These are phyloP conservation scores for Micromesistius poutassou DNA, from an alignment of 2,797 vertebrate species.

Conservation along the genomic window DNA sequence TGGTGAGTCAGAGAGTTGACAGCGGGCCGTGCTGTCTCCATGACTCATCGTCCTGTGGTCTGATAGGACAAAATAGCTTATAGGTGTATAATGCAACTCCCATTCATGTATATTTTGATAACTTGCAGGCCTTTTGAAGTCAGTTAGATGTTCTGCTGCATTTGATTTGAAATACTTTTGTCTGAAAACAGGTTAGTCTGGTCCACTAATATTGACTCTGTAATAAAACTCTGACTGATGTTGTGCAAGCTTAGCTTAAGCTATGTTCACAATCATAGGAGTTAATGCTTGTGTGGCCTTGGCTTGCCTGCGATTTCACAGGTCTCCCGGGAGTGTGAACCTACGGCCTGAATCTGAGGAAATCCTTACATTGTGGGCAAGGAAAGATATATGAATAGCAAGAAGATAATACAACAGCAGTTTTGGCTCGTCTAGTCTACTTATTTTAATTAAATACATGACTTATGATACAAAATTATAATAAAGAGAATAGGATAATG, in stretches of 20 bases:
- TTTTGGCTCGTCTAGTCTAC: slow-evolving; percentile 8
- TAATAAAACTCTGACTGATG: not conserved
- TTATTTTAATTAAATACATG: too few relatives aligned
- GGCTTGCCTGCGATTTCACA: not conserved
- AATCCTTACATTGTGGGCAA: slow-evolving; percentile 65
- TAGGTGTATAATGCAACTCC: not conserved
- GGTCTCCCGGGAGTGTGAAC: slow-evolving; percentile 3
- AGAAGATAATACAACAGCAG: slow-evolving; percentile 12
- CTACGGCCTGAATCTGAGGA: slow-evolving; percentile 52
- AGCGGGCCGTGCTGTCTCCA: too few relatives aligned
- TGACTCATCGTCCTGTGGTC: not conserved
- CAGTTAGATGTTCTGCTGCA: not conserved
- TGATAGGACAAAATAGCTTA: too few relatives aligned
- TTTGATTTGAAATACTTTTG: not conserved
- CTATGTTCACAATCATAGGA: not conserved
- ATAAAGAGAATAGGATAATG: not conserved
- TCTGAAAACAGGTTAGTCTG: not conserved
- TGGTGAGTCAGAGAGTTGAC: too few relatives aligned
- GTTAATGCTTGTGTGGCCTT: not conserved
- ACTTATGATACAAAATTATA: not conserved
- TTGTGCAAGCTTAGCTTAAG: not conserved
- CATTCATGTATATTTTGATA: not conserved
- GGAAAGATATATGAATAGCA: slow-evolving; percentile 61
- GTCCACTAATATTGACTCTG: not conserved
- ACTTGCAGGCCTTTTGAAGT: not conserved